A percentile compares a stretch with the other conserved stretches of the same genome.
Conservation (phyloP, 2,113 vertebrate genomes). For the Austrofundulus limnaeus region DNA sequence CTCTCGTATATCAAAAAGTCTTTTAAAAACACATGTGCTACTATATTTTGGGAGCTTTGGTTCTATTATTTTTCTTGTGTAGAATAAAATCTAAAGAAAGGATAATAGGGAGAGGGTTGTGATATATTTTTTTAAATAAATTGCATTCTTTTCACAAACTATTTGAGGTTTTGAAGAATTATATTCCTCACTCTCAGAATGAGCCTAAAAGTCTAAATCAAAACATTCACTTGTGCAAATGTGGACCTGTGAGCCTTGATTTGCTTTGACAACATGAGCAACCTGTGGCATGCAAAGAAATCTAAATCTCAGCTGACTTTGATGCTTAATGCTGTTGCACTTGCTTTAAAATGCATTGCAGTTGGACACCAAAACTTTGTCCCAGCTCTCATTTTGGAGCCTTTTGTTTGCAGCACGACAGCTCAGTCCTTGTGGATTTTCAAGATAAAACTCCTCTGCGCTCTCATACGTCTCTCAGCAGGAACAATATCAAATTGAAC, state of each 20-base stretch:
- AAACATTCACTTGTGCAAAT: constrained; percentile 1
- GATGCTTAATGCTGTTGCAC: no score
- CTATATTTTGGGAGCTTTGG: constrained; percentile 56
- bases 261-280: constrained; percentile 6
- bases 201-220: constrained; percentile 1
- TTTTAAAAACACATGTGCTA: constrained; percentile 59
- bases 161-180: not conserved
- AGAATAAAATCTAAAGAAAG: constrained; percentile 47
- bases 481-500: constrained; percentile 29
- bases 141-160: constrained; percentile 40
- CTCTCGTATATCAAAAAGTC: constrained; percentile 71
- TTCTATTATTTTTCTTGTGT: no score
- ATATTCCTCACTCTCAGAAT: not conserved
- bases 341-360: not conserved
- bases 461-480: constrained; percentile 9
- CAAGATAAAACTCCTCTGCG: constrained; percentile 3
- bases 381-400: not conserved
- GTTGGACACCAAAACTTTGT: no score
- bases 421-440: constrained; percentile 2
- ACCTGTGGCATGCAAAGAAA: constrained; percentile 6
- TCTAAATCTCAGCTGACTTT: not conserved
- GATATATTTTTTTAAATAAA: not conserved
- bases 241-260: not conserved
- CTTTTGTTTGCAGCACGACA: not conserved
- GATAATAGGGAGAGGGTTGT: not conserved